Percentiles rank a stretch among this genome's conserved stretches.
These are phyloP conservation scores for Lepidothrix coronata DNA, from an alignment of 2,113 vertebrate genomes.

Conservation along the genomic window DNA sequence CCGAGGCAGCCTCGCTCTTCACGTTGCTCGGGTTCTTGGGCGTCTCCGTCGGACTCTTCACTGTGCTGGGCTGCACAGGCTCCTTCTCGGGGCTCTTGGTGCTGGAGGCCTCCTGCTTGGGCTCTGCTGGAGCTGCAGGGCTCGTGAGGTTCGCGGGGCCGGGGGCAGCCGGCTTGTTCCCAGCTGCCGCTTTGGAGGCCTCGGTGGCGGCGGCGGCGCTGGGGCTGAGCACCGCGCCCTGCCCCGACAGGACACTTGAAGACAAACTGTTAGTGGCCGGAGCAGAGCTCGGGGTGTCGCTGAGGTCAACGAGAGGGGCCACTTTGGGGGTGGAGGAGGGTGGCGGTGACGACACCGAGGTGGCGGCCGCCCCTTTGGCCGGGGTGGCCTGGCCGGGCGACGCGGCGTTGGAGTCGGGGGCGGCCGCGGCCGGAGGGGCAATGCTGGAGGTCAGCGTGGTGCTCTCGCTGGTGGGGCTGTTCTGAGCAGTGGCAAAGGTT, in stretches of 20 bases:
- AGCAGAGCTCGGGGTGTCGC: slow-evolving; percentile 74
- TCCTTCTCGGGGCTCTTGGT: slow-evolving; percentile 79
- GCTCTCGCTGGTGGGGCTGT: slow-evolving; percentile 96
- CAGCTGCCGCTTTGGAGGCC: slow-evolving; percentile 66
- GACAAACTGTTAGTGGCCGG: slow-evolving; percentile 66
- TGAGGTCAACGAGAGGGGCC: slow-evolving; percentile 89
- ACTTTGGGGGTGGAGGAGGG: slow-evolving; percentile 79
- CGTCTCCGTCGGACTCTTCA: slow-evolving; percentile 72
- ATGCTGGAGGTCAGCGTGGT: slow-evolving; percentile 93
- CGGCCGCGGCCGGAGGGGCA: slow-evolving; percentile 76
- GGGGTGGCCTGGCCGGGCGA: slow-evolving; percentile 70
- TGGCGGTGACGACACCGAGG: slow-evolving; percentile 61
- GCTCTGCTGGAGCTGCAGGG: slow-evolving; percentile 72
- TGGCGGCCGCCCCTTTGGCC: slow-evolving; percentile 57
- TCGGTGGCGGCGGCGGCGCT: slow-evolving; percentile 59
- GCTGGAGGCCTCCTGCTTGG: slow-evolving; percentile 73
- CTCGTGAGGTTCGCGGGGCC: slow-evolving; percentile 61
- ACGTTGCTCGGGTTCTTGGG: slow-evolving; percentile 74
- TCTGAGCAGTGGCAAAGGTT: slow-evolving; percentile 92
- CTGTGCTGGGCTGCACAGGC: slow-evolving; percentile 72
- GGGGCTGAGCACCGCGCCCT: slow-evolving; percentile 75
- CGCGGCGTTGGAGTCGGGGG: slow-evolving; percentile 77
- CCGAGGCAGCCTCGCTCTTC: slow-evolving; percentile 79
- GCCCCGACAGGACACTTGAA: slow-evolving; percentile 70
- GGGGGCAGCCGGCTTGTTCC: slow-evolving; percentile 57